Percentiles rank a stretch among this genome's conserved stretches.
Evolutionary conservation across 2,888 invertebrate genomes (phyloP).

Genomic region (Carcina quercana): DNA sequence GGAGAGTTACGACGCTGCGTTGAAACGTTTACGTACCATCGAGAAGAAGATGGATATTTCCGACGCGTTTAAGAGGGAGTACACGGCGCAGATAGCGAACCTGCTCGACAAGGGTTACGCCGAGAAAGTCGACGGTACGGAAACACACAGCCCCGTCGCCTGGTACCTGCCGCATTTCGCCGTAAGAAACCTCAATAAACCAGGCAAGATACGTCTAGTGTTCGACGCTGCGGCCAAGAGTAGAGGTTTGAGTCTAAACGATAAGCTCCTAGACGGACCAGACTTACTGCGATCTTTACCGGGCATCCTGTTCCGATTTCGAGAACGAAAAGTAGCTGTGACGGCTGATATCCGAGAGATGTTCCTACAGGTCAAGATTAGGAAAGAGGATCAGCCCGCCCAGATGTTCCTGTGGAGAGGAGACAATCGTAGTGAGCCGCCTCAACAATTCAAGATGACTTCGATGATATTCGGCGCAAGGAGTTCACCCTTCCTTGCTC

Average conservation of each 20-base stretch:
- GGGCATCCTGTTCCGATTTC: slow-evolving; percentile 18
- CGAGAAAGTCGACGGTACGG: neutral
- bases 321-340: slow-evolving; percentile 10
- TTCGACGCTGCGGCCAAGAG: slow-evolving; percentile 12
- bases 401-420: slow-evolving; percentile 16
- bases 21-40: too few species aligned
- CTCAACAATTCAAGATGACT: slow-evolving; percentile 6
- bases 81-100: neutral
- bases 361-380: slow-evolving; percentile 15
- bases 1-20: neutral
- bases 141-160: neutral
- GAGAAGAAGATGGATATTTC: neutral
- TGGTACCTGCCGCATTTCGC: slow-evolving; percentile 19
- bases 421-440: neutral
- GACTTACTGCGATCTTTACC: slow-evolving; percentile 18
- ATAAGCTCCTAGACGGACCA: slow-evolving; percentile 13
- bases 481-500: slow-evolving; percentile 19
- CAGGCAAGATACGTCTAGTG: slow-evolving; percentile 3
- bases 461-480: slow-evolving; percentile 16
- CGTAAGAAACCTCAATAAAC: slow-evolving; percentile 6
- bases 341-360: slow-evolving; percentile 16
- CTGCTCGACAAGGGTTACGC: neutral
- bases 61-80: neutral
- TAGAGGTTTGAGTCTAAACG: slow-evolving; percentile 12
- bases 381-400: slow-evolving; percentile 14